Percentiles rank a stretch among this genome's conserved stretches.
These are phyloP conservation scores for Cantharis rustica DNA, from an alignment of 2,888 invertebrate species.

Conservation along the genomic window DNA sequence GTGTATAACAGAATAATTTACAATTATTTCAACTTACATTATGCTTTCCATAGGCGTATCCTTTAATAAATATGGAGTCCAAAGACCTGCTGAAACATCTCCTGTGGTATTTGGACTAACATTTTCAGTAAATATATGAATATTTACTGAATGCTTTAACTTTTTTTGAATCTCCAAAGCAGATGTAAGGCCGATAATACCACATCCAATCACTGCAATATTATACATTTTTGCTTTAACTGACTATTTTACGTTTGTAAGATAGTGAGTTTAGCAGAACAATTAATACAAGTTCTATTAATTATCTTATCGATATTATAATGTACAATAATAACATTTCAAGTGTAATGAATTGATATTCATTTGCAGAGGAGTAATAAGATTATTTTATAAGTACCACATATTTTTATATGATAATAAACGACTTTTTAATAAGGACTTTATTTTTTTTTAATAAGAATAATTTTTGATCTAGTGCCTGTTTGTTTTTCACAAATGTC, in stretches of 20 bases:
- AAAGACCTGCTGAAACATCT: slow-evolving; percentile 77
- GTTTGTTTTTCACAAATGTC: too few species aligned
- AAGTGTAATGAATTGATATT: neutral
- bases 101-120: slow-evolving; percentile 76
- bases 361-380: neutral
- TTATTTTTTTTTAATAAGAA: too few species aligned
- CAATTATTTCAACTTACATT: slow-evolving; percentile 55
- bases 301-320: neutral
- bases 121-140: slow-evolving; percentile 67
- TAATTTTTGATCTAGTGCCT: too few species aligned
- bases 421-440: too few species aligned
- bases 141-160: slow-evolving; percentile 57
- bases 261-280: neutral
- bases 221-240: slow-evolving; percentile 24
- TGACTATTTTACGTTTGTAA: neutral
- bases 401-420: too few species aligned
- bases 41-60: slow-evolving; percentile 61
- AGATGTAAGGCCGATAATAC: slow-evolving; percentile 72
- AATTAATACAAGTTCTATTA: neutral
- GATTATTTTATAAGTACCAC: neutral
- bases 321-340: neutral
- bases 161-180: slow-evolving; percentile 70
- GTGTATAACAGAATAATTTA: too few species aligned
- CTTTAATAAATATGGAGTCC: slow-evolving; percentile 70
- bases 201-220: slow-evolving; percentile 73